phyloP scores from a whole-genome alignment of 2,888 invertebrate genomes.

The Timema cristinae region DNA sequence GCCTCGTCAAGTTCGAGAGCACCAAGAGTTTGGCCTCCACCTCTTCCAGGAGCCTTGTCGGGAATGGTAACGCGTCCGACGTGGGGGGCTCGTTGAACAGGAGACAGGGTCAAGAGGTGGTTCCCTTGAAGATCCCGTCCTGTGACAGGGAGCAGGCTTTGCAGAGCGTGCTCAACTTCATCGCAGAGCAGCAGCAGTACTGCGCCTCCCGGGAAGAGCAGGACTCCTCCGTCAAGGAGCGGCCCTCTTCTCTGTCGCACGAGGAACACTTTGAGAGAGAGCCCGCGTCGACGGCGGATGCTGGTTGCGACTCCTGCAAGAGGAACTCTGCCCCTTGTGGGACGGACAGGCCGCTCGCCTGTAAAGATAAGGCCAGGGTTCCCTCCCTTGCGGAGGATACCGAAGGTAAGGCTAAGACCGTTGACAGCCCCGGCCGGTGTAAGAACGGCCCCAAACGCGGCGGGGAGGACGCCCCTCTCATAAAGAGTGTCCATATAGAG shows the following conservation, averaged over 20 bases:
- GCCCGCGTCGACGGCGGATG: neutral
- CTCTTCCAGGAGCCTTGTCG: slow-evolving; percentile 62
- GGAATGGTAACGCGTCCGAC: slow-evolving; percentile 37
- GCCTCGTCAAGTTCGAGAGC: slow-evolving; percentile 75
- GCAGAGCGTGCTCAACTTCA: slow-evolving; percentile 69
- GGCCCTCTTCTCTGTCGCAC: neutral
- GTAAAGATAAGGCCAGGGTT: too few relatives aligned
- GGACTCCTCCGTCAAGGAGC: slow-evolving; percentile 39
- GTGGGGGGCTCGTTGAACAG: slow-evolving; percentile 5
- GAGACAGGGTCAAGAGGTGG: slow-evolving; percentile 20
- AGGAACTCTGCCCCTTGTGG: too few relatives aligned
- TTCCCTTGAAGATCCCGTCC: slow-evolving; percentile 16
- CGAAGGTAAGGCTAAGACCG: neutral
- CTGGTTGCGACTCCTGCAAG: too few relatives aligned
- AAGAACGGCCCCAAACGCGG: neutral
- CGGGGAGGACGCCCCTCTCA: neutral
- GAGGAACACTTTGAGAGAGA: neutral
- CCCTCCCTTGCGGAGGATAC: neutral
- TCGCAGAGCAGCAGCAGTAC: slow-evolving; percentile 73
- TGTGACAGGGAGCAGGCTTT: slow-evolving; percentile 66
- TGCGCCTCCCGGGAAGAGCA: slow-evolving; percentile 57
- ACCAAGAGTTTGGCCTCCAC: slow-evolving; percentile 73
- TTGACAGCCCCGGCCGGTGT: neutral
- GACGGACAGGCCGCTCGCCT: neutral
- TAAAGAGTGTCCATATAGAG: neutral